A percentile compares a stretch with the other conserved stretches of the same genome.
These are phyloP conservation scores for Plusia festucae DNA, from an alignment of 2,888 invertebrate genomes.

Conservation along the genomic window DNA sequence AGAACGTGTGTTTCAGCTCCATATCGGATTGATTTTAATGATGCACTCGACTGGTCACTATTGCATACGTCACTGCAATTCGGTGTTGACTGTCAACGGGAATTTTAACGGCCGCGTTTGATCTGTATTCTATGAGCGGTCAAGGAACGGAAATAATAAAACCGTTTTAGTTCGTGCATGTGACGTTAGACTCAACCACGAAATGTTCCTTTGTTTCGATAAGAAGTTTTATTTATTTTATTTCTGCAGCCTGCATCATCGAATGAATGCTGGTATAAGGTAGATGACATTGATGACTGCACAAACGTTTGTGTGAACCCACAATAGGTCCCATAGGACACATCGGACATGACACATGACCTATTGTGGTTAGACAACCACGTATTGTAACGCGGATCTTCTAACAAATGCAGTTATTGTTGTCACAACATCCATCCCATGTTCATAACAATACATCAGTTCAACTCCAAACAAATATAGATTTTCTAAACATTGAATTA, in stretches of 20 bases:
- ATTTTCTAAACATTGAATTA: slow-evolving; percentile 2
- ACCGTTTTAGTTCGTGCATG: slow-evolving; percentile 61
- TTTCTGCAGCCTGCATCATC: slow-evolving; percentile 18
- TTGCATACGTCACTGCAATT: slow-evolving; percentile 54
- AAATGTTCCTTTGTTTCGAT: slow-evolving; percentile 47
- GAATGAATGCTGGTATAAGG: slow-evolving; percentile 32
- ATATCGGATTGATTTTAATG: slow-evolving; percentile 58
- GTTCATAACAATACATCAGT: slow-evolving; percentile 1
- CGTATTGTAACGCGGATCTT: slow-evolving; percentile 9
- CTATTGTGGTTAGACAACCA: slow-evolving; percentile 31
- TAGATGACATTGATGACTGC: slow-evolving; percentile 33
- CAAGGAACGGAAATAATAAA: slow-evolving; percentile 77
- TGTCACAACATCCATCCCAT: slow-evolving; percentile 14
- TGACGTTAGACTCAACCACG: slow-evolving; percentile 20
- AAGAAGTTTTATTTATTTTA: slow-evolving; percentile 17
- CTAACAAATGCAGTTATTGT: slow-evolving; percentile 17
- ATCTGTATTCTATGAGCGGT: slow-evolving; percentile 74
- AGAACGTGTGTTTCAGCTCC: slow-evolving; percentile 68
- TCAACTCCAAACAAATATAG: neutral
- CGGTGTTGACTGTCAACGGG: slow-evolving; percentile 67
- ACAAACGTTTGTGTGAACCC: slow-evolving; percentile 35
- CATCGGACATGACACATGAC: slow-evolving; percentile 23
- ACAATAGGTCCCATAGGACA: slow-evolving; percentile 33
- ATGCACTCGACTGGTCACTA: slow-evolving; percentile 39
- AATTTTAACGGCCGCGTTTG: slow-evolving; percentile 73